Evolutionary conservation across 1,140 invertebrate species (phyloP).

Genomic region (Prorops nasuta): DNA sequence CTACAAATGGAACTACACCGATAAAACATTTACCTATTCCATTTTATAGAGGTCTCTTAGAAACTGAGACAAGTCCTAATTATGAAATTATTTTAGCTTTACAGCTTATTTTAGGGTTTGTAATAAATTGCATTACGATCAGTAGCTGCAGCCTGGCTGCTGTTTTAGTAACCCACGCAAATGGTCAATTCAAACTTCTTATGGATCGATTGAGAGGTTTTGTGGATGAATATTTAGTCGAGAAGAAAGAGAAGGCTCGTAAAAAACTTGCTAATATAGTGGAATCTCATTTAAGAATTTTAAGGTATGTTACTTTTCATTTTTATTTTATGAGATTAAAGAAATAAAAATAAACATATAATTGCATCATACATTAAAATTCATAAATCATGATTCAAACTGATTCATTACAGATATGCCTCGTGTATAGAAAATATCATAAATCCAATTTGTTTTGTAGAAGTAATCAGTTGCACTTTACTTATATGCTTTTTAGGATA

Average conservation of each 20-base stretch:
- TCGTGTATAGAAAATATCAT: too few species aligned
- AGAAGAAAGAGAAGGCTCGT: neutral
- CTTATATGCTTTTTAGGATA: neutral
- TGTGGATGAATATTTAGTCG: conserved; percentile 14
- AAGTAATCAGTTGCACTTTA: neutral
- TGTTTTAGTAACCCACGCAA: conserved; percentile 32
- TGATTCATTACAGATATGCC: neutral
- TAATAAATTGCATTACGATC: conserved; percentile 28
- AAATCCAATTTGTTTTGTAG: too few species aligned
- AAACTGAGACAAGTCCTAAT: conserved; percentile 24
- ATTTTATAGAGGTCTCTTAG: conserved; percentile 14
- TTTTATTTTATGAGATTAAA: too few species aligned
- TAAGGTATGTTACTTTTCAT: conserved; percentile 6
- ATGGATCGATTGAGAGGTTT: conserved; percentile 7
- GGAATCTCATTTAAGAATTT: conserved; percentile 5
- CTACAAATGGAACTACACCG: conserved; percentile 5
- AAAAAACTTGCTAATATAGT: conserved; percentile 4
- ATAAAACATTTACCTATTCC: conserved; percentile 21
- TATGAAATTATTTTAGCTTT: conserved; percentile 32
- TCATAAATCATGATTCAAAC: neutral
- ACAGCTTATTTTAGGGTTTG: conserved; percentile 27
- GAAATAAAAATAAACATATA: neutral
- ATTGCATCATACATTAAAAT: neutral
- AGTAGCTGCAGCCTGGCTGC: conserved; percentile 28
- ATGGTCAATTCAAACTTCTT: conserved; percentile 27